Evolutionary conservation across 2,113 vertebrate species (phyloP).

Genomic region (Rhagologus leucostigma): DNA sequence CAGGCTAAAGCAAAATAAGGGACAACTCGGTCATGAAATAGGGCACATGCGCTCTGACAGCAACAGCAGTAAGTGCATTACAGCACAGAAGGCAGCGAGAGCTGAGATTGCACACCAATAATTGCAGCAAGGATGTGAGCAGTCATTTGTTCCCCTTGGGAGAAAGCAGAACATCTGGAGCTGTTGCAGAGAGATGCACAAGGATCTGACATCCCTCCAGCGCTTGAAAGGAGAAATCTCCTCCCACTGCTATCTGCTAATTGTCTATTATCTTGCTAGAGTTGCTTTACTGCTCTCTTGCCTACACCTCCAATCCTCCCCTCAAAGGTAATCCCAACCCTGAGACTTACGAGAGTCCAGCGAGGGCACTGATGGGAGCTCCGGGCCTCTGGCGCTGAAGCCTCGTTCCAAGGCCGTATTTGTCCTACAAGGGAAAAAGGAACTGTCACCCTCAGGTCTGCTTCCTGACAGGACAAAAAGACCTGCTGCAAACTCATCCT

Average conservation of each 20-base stretch:
- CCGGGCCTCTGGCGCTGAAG: conserved; percentile 92
- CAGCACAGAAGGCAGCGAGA: background rate
- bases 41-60: rapidly evolving
- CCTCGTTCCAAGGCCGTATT: conserved; percentile 93
- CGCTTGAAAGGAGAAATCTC: rapidly evolving
- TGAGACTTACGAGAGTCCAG: conserved; percentile 91
- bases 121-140: background rate
- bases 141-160: background rate
- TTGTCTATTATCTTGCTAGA: background rate
- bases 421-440: conserved; percentile 78
- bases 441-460: background rate
- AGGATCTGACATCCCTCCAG: background rate
- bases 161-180: background rate
- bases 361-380: conserved; percentile 87
- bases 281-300: background rate
- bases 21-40: background rate
- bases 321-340: background rate
- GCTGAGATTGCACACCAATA: background rate
- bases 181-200: background rate
- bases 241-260: background rate
- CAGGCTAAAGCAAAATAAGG: conserved; percentile 72
- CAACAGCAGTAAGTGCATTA: background rate
- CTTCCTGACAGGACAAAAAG: background rate
- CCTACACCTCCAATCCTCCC: background rate
- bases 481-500: conserved; percentile 32